A percentile compares a stretch with the other conserved stretches of the same genome.
phyloP scores from a whole-genome alignment of 2,113 vertebrate genomes.

The Sprattus sprattus region DNA sequence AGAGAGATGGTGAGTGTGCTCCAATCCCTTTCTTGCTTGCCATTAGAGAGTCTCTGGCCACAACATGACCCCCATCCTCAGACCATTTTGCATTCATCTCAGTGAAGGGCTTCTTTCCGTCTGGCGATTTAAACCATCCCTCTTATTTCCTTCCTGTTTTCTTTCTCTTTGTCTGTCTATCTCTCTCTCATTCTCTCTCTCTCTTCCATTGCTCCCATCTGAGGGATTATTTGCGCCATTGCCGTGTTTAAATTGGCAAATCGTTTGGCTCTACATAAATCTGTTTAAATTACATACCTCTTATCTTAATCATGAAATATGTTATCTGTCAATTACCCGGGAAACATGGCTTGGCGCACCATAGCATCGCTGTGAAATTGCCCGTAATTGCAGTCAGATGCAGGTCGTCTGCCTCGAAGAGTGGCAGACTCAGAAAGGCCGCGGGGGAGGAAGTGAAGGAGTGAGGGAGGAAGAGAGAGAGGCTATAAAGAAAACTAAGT shows the following conservation, averaged over 20 bases:
- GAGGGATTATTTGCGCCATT: slow-evolving; percentile 54
- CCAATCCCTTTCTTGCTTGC: not conserved
- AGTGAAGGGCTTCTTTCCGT: not conserved
- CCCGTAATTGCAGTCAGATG: slow-evolving; percentile 64
- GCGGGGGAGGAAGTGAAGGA: not conserved
- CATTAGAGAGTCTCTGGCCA: not conserved
- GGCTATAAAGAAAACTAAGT: not conserved
- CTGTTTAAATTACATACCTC: slow-evolving; percentile 59
- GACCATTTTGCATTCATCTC: not conserved
- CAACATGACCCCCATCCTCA: not conserved
- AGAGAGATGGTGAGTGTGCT: not conserved
- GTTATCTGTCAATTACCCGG: slow-evolving; percentile 49
- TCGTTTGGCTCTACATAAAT: slow-evolving; percentile 69
- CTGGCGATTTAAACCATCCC: not conserved
- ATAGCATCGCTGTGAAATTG: slow-evolving; percentile 60
- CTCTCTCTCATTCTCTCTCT: not conserved
- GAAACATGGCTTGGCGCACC: slow-evolving; percentile 51
- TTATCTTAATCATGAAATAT: slow-evolving; percentile 59
- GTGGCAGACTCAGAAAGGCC: slow-evolving; percentile 35
- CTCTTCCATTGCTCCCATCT: not conserved
- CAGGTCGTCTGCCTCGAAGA: slow-evolving; percentile 58
- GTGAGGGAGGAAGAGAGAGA: not conserved
- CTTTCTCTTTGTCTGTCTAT: not conserved
- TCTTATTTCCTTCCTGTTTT: not conserved
- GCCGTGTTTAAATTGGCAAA: slow-evolving; percentile 64